phyloP scores from a whole-genome alignment of 2,888 invertebrate genomes.

The Idaea biselata region DNA sequence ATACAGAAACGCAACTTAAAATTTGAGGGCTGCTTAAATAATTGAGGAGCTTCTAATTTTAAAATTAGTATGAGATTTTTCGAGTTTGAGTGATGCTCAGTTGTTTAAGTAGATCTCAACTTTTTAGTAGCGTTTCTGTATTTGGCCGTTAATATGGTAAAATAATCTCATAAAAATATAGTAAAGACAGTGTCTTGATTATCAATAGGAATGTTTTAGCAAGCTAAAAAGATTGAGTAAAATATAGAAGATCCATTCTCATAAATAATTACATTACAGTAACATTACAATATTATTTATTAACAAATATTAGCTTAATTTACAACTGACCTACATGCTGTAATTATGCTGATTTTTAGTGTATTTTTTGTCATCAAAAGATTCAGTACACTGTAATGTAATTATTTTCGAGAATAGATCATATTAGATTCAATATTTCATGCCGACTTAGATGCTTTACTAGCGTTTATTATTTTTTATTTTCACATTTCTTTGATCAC shows the following conservation, averaged over 20 bases:
- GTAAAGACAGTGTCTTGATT: slow-evolving; percentile 49
- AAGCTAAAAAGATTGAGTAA: neutral
- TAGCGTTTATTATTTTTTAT: neutral
- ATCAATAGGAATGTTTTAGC: slow-evolving; percentile 27
- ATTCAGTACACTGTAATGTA: neutral
- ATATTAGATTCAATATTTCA: neutral
- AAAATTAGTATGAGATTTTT: no score
- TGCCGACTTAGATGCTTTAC: neutral
- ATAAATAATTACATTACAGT: neutral
- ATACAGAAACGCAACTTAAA: no score
- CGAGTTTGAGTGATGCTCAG: no score
- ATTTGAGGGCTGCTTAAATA: no score
- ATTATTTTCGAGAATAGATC: neutral
- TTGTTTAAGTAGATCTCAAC: no score
- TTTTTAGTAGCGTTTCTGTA: no score
- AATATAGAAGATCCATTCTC: neutral
- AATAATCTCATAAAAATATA: slow-evolving; percentile 44
- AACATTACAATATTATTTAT: neutral
- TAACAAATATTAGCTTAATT: neutral
- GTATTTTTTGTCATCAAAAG: no score
- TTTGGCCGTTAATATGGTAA: slow-evolving; percentile 32
- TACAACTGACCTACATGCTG: no score
- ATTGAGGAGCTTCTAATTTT: no score
- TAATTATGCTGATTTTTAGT: no score
- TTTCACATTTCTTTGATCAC: neutral